phyloP scores from a whole-genome alignment of 2,113 vertebrate species.

The Epinephelus fuscoguttatus region DNA sequence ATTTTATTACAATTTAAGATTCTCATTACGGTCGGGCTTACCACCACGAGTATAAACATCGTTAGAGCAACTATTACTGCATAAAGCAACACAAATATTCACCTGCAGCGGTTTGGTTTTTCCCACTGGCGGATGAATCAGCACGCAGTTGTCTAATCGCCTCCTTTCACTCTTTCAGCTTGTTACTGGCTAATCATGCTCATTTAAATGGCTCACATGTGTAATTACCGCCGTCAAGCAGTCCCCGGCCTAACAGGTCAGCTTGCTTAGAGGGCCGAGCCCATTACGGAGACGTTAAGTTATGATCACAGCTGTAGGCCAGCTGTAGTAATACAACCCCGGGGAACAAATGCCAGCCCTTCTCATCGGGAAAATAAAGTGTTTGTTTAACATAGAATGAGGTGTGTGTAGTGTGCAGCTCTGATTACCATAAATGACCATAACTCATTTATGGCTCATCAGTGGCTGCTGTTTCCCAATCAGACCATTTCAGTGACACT shows the following conservation, averaged over 20 bases:
- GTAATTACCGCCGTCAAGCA: slow-evolving; percentile 77
- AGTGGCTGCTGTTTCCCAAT: slow-evolving; percentile 63
- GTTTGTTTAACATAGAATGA: slow-evolving; percentile 71
- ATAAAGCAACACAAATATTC: slow-evolving; percentile 63
- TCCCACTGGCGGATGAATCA: slow-evolving; percentile 69
- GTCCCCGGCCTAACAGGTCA: slow-evolving; percentile 76
- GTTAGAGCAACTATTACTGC: slow-evolving; percentile 48
- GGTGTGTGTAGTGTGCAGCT: slow-evolving; percentile 33
- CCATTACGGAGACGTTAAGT: slow-evolving; percentile 77
- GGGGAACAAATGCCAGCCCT: slow-evolving; percentile 61
- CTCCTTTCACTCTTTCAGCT: slow-evolving; percentile 75
- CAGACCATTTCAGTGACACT: slow-evolving; percentile 46
- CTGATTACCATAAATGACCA: slow-evolving; percentile 71
- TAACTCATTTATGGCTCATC: slow-evolving; percentile 73
- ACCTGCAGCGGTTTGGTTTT: slow-evolving; percentile 65
- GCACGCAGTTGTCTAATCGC: slow-evolving; percentile 70
- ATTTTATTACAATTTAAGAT: slow-evolving; percentile 64
- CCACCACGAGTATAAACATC: slow-evolving; percentile 55
- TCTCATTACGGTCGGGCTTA: slow-evolving; percentile 50
- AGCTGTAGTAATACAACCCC: slow-evolving; percentile 75
- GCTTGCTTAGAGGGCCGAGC: slow-evolving; percentile 65
- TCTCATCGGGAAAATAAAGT: slow-evolving; percentile 74
- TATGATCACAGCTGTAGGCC: slow-evolving; percentile 79
- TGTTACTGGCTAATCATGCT: slow-evolving; percentile 77
- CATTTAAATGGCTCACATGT: slow-evolving; percentile 79